Base-by-base conservation (phyloP, 1,140 invertebrate genomes). In the Odontomachus brunneus region DNA sequence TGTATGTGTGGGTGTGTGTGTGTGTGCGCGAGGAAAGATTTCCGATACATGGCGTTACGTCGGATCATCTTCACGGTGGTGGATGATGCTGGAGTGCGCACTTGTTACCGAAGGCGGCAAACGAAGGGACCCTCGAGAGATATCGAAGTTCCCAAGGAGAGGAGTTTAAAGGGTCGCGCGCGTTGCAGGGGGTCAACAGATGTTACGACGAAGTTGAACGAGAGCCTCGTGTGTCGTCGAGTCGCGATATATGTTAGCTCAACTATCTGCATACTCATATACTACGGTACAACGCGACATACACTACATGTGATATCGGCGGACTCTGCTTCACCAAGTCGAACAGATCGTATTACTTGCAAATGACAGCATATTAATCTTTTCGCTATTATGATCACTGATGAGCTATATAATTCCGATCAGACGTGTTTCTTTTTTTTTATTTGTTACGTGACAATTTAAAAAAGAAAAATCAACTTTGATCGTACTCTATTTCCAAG, bases 51-150 rank as follows among this genome's bases (percentile, higher is more conserved):
- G 71, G 49, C 44, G n/a, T 74, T 63, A 75, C 69, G 75, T 62
- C 60, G 14, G 66, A 82, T 83, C 60, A 73, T 63, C 59, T 65
- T 69, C 60, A 49, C 69, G 11, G 26, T 74, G n/a, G n/a, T n/a
- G 59, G 78, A 59, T 71, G 66, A 29, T 83, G 82, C 62, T 83
- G 49, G n/a, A 80, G 75, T 69, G 67, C 9, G 38, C 83, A 84
- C 83, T 84, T 83, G 83, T 84, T 84, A 74, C 80, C 26, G 33
- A 82, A 63, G 71, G 51, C 29, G 29, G 59, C 44, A 63, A 72
- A 71, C 29, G 38, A 57, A 76, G 49, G 60, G 51, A 80, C 22
- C n/a, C 65, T 80, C 75, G 75, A 80, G 75, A 80, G 65, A 59
- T 69, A 80, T 59, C 44, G n/a, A 71, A 83, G 66, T 82, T 82